Base-by-base conservation (phyloP, 2,888 invertebrate genomes). In the Dichetophora obliterata region DNA sequence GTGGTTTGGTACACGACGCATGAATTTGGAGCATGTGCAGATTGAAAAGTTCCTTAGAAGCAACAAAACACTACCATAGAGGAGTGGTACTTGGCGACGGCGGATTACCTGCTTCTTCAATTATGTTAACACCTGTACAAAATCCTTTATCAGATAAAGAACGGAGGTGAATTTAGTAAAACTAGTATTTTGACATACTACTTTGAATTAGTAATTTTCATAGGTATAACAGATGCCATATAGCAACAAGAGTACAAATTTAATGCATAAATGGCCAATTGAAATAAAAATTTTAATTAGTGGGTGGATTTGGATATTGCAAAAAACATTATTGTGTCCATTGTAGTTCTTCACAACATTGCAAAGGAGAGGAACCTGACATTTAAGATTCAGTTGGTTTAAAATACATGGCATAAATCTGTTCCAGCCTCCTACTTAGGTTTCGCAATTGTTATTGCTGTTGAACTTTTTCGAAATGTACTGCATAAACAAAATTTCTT, bases 21-120 rank as follows among this genome's bases (percentile, higher is more conserved):
- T 50, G 73, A 50, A 73, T 73, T 63, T 73, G 73, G 63, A 73
- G 63, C 48, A 73, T 73, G 73, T 73, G 63, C 43, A 48, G 50
- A 61, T 73, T 73, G 27, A 73, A 73, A 73, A 24, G 63, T 4
- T 37, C 8, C 19, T 27, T 48, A 63, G 48, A 73, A 73, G 63
- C 63, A 48, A 73, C 73, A 61, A 73, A 63, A 63, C 22, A 22
- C 1, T 31, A 57, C n/a, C 71, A 71, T 59, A 31, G 31, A 9
- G 71, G 71, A n/a, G 59, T 71, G 16, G 22, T 57, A 57, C 71
- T 71, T 59, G 59, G 71, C 61, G 31, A 31, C 31, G 31, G 31
- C 31, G 31, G 31, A 31, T 31, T 4, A 3, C 31, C 31, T 31
- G 31, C 5, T 31, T 31, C 31, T 3, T 31, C 31, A 31, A 31